Conservation (phyloP, 2,797 vertebrate genomes). For the Melanotaenia boesemani region DNA sequence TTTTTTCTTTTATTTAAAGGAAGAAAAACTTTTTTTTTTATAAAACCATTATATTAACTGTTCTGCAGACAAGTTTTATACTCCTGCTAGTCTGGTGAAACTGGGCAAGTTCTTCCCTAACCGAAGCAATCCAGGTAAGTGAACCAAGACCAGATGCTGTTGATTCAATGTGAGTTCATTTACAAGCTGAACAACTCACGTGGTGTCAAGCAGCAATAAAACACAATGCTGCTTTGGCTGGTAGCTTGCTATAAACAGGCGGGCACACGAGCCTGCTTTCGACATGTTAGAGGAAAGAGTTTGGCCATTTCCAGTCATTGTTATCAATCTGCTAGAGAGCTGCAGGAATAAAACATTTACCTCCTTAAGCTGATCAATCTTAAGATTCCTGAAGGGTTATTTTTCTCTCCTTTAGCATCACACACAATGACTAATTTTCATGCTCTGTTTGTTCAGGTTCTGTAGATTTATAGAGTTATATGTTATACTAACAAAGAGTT, state of each 20-base stretch:
- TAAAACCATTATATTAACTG: neutral
- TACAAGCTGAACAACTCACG: slow-evolving; percentile 62
- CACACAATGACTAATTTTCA: too few species aligned
- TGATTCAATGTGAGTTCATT: slow-evolving; percentile 57
- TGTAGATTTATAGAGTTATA: too few species aligned
- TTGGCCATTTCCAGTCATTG: slow-evolving; percentile 59
- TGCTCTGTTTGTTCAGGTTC: too few species aligned
- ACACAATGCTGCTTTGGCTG: slow-evolving; percentile 57
- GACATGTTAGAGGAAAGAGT: slow-evolving; percentile 10
- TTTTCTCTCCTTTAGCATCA: too few species aligned
- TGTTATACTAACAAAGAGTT: too few species aligned
- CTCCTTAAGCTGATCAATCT: slow-evolving; percentile 1
- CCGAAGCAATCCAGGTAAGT: slow-evolving; percentile 26
- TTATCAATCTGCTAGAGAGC: slow-evolving; percentile 27
- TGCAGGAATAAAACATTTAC: slow-evolving; percentile 4
- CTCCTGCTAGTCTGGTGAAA: neutral
- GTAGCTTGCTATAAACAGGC: slow-evolving; percentile 42
- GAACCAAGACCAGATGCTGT: slow-evolving; percentile 51
- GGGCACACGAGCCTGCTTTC: slow-evolving; percentile 12
- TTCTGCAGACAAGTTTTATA: slow-evolving; percentile 5
- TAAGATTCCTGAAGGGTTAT: too few species aligned
- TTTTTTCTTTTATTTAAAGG: neutral
- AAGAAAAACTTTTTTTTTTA: neutral
- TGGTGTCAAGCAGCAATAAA: slow-evolving; percentile 68
- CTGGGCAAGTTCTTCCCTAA: slow-evolving; percentile 4